Conservation (phyloP, 1,140 invertebrate species). For the Ladona fulva region DNA sequence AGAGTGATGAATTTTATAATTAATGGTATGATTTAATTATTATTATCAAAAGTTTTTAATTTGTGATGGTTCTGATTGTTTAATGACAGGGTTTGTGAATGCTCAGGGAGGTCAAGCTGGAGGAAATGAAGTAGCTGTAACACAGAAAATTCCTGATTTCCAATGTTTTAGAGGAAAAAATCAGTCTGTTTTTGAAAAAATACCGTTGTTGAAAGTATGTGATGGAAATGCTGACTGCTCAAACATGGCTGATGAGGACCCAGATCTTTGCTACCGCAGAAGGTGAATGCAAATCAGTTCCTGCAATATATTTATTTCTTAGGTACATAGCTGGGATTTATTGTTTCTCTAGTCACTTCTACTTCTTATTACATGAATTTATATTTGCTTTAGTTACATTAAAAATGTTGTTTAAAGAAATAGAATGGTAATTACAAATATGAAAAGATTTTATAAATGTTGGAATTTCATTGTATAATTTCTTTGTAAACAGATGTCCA, state of each 20-base stretch:
- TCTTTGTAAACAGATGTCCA: conserved; percentile 28
- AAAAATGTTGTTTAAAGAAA: conserved; percentile 10
- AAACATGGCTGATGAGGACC: conserved; percentile 19
- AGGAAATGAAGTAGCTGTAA: background rate
- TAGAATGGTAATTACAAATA: conserved; percentile 10
- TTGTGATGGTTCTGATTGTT: background rate
- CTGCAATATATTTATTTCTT: too few relatives aligned
- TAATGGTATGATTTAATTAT: too few relatives aligned
- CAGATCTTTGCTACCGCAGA: conserved; percentile 13
- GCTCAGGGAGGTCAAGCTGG: background rate
- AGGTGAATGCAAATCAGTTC: background rate
- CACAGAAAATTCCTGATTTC: background rate
- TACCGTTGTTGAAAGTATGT: conserved; percentile 8
- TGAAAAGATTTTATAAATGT: background rate
- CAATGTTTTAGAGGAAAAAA: background rate
- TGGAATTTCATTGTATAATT: background rate
- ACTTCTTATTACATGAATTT: too few relatives aligned
- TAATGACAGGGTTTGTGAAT: background rate
- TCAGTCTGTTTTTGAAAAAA: background rate
- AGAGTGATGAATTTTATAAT: too few relatives aligned
- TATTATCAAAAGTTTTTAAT: background rate
- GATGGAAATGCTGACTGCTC: conserved; percentile 17
- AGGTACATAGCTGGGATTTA: too few relatives aligned
- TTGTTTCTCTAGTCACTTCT: too few relatives aligned
- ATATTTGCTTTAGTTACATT: too few relatives aligned